Percentiles rank a stretch among this genome's conserved stretches.
phyloP scores from a whole-genome alignment of 2,113 vertebrate species.

The Electrona antarctica region DNA sequence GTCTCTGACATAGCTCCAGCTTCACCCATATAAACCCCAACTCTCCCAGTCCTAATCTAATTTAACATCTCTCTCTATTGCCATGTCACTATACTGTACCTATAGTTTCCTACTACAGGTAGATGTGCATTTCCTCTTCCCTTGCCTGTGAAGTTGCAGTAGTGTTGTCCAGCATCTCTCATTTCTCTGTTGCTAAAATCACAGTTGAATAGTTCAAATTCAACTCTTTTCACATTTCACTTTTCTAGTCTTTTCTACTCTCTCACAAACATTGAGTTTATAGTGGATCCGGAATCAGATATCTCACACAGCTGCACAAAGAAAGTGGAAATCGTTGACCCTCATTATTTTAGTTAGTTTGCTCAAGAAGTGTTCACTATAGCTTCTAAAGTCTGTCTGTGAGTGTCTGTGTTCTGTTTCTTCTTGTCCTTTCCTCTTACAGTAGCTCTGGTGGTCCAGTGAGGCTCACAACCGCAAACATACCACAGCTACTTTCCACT shows the following conservation, averaged over 20 bases:
- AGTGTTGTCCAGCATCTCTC: slow-evolving; percentile 5
- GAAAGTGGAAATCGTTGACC: slow-evolving; percentile 1
- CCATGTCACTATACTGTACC: too few relatives aligned
- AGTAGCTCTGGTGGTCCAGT: too few relatives aligned
- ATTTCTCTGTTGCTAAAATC: slow-evolving; percentile 9
- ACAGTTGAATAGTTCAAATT: slow-evolving; percentile 6
- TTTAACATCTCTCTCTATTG: too few relatives aligned
- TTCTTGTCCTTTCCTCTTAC: slow-evolving; percentile 1
- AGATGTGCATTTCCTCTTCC: not conserved
- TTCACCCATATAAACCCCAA: too few relatives aligned
- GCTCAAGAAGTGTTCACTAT: not conserved
- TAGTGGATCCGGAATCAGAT: not conserved
- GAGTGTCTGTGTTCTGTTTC: slow-evolving; percentile 22
- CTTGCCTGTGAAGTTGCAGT: not conserved
- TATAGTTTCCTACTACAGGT: too few relatives aligned
- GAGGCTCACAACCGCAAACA: too few relatives aligned
- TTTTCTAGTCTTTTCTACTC: not conserved
- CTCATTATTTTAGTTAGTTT: not conserved
- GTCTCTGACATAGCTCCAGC: not conserved
- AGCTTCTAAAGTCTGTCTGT: not conserved
- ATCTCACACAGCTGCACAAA: not conserved
- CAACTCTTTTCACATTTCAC: not conserved
- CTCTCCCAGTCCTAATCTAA: too few relatives aligned
- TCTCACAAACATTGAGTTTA: slow-evolving; percentile 7
- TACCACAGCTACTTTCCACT: too few relatives aligned